Evolutionary conservation across 2,888 invertebrate genomes (phyloP).

Genomic region (Tyria jacobaeae): DNA sequence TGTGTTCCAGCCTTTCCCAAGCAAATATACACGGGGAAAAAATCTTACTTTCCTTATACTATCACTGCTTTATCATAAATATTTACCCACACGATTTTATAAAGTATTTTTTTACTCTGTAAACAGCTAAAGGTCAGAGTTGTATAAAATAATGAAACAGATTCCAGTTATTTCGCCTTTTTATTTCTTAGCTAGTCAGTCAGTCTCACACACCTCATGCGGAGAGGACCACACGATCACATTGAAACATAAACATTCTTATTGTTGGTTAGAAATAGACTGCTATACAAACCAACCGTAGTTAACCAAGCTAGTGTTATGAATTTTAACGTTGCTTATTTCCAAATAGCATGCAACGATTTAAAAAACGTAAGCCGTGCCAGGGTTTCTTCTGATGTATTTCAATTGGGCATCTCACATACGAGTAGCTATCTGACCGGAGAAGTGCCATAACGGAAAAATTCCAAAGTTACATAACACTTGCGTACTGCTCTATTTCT

Average conservation of each 20-base stretch:
- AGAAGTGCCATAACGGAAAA: background rate
- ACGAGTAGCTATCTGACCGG: background rate
- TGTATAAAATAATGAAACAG: background rate
- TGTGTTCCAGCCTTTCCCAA: too few species aligned
- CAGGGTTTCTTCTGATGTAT: background rate
- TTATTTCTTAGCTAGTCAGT: background rate
- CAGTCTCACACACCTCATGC: background rate
- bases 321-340: too few species aligned
- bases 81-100: background rate
- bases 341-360: too few species aligned
- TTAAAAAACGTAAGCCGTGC: too few species aligned
- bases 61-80: background rate
- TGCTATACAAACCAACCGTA: too few species aligned
- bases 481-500: background rate
- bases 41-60: background rate
- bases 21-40: background rate
- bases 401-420: background rate
- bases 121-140: background rate
- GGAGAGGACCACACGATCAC: background rate
- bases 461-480: background rate
- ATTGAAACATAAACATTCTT: too few species aligned
- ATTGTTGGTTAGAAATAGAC: background rate
- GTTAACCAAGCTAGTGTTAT: background rate
- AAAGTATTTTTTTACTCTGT: background rate
- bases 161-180: background rate